A percentile compares a stretch with the other conserved stretches of the same genome.
Conservation (phyloP, 1,140 invertebrate species). For the Apis cerana region DNA sequence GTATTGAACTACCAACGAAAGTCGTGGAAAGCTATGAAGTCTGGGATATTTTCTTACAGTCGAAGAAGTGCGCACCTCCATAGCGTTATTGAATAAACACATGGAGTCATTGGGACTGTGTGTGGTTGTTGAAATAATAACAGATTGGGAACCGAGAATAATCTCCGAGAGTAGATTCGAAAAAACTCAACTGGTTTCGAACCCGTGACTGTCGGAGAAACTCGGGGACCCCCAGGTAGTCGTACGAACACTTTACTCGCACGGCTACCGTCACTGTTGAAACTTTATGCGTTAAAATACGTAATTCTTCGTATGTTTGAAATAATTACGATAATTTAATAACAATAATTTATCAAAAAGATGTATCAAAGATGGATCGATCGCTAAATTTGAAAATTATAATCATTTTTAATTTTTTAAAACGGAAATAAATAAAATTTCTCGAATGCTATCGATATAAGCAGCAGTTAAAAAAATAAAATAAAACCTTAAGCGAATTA, state of each 20-base stretch:
- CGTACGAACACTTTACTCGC: not conserved
- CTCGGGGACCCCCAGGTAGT: not conserved
- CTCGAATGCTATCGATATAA: no score
- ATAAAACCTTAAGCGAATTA: no score
- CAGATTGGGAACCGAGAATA: not conserved
- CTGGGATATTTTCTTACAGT: not conserved
- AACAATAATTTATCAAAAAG: no score
- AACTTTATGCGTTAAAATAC: rapidly evolving
- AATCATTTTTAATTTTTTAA: no score
- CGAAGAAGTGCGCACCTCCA: no score
- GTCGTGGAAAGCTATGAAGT: not conserved
- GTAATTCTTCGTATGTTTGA: not conserved
- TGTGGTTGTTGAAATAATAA: not conserved
- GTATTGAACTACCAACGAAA: not conserved
- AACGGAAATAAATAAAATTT: no score
- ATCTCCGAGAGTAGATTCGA: not conserved
- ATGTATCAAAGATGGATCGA: no score
- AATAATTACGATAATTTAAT: not conserved
- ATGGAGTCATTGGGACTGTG: not conserved
- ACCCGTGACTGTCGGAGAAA: not conserved
- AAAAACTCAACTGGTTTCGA: not conserved
- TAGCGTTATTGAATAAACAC: not conserved
- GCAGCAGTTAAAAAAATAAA: no score
- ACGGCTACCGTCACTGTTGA: not conserved
- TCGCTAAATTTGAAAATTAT: no score